Percentiles rank a stretch among this genome's conserved stretches.
phyloP scores from a whole-genome alignment of 2,113 vertebrate genomes.

The Formicarius rufipectus region DNA sequence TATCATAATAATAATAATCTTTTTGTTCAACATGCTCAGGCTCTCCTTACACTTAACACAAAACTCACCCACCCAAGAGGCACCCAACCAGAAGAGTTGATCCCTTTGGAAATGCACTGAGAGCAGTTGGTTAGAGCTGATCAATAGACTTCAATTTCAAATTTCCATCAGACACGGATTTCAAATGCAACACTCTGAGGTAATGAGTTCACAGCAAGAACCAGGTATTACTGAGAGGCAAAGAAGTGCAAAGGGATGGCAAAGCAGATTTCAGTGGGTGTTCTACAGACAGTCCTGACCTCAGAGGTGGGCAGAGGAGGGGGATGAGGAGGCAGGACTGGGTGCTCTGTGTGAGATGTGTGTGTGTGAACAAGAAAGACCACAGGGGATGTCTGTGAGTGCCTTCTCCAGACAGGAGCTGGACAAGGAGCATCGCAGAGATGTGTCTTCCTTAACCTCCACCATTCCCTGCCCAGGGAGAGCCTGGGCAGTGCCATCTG shows the following conservation, averaged over 20 bases:
- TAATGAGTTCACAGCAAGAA: background rate
- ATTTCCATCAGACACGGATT: background rate
- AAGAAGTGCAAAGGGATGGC: background rate
- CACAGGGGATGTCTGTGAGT: fast-evolving
- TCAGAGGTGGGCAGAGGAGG: fast-evolving
- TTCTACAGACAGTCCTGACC: background rate
- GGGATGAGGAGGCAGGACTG: background rate
- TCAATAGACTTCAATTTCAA: no score
- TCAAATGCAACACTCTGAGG: background rate
- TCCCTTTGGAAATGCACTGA: background rate
- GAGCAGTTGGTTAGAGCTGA: background rate
- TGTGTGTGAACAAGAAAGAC: background rate
- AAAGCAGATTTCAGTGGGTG: background rate
- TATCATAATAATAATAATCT: fast-evolving
- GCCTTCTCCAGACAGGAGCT: background rate
- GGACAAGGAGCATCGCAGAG: background rate
- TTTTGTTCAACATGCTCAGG: background rate
- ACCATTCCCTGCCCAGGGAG: background rate
- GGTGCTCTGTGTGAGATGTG: background rate
- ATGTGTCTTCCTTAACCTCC: background rate
- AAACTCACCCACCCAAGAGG: background rate
- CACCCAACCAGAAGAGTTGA: background rate
- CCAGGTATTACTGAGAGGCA: background rate
- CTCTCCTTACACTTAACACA: background rate
- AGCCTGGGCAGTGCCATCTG: background rate